Conservation (phyloP, 1,140 invertebrate species). For the Pseudomyrmex sp. region DNA sequence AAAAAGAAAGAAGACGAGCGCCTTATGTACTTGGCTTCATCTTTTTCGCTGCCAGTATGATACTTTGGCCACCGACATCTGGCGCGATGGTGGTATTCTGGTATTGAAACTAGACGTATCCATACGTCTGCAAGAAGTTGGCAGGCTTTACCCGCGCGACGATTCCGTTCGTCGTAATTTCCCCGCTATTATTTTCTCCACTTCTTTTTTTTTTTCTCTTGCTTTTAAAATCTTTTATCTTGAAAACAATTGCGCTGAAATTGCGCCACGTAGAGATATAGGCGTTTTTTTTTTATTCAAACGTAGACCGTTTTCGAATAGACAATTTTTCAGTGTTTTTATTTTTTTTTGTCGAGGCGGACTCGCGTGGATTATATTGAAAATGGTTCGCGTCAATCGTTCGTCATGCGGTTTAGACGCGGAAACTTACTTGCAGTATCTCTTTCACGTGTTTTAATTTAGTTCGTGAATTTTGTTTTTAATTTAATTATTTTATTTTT, state of each 20-base stretch:
- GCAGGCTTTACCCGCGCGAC: conserved; percentile 14
- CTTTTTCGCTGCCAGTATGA: conserved; percentile 25
- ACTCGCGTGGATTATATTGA: too few species aligned
- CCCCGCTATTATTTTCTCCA: conserved; percentile 36
- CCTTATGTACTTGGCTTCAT: not conserved
- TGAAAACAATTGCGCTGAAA: conserved; percentile 41
- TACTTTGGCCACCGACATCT: conserved; percentile 28
- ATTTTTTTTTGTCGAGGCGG: not conserved
- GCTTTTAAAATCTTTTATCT: conserved; percentile 42
- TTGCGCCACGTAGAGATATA: conserved; percentile 10
- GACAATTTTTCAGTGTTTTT: not conserved
- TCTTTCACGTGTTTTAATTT: too few species aligned
- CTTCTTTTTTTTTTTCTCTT: not conserved
- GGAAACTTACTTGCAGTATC: too few species aligned
- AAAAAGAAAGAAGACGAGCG: conserved; percentile 9
- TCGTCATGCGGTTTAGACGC: too few species aligned
- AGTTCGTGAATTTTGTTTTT: too few species aligned
- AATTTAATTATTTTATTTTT: not conserved
- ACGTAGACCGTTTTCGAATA: not conserved
- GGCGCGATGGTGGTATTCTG: conserved; percentile 11
- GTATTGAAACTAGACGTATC: conserved; percentile 19
- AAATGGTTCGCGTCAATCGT: too few species aligned
- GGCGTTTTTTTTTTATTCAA: not conserved
- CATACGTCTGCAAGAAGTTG: conserved; percentile 36
- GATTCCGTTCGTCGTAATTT: conserved; percentile 39